These are phyloP conservation scores for Pammene fasciana DNA, from an alignment of 2,888 invertebrate species.

Conservation along the genomic window DNA sequence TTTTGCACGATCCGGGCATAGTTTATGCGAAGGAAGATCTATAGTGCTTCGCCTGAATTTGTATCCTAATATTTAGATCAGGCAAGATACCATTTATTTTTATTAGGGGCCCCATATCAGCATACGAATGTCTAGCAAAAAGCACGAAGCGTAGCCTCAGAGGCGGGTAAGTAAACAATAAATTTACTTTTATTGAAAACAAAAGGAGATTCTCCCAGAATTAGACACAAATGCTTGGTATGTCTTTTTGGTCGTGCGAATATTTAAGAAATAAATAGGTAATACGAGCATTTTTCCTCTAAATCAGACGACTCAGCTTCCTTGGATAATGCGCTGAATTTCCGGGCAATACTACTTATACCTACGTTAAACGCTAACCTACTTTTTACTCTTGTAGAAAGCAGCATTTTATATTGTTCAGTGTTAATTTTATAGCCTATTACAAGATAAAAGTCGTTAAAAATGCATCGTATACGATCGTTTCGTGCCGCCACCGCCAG, in stretches of 20 bases:
- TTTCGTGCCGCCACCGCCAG: constrained; percentile 21
- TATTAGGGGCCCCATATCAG: constrained; percentile 70
- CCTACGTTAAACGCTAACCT: not conserved
- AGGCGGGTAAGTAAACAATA: constrained; percentile 52
- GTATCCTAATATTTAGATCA: constrained; percentile 73
- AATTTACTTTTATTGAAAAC: constrained; percentile 57
- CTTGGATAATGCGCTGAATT: not conserved
- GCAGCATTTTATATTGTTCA: not conserved
- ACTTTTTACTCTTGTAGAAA: not conserved
- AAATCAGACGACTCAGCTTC: not conserved
- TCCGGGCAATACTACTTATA: not conserved
- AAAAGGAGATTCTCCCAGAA: constrained; percentile 44
- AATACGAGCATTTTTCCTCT: constrained; percentile 2
- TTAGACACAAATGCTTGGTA: constrained; percentile 42
- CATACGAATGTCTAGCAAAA: constrained; percentile 70
- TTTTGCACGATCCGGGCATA: constrained; percentile 37
- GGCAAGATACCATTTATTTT: constrained; percentile 70
- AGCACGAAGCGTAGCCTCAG: constrained; percentile 54
- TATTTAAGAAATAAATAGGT: constrained; percentile 24
- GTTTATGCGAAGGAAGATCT: constrained; percentile 41
- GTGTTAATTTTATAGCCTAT: constrained; percentile 30
- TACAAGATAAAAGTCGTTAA: constrained; percentile 31
- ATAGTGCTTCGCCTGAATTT: constrained; percentile 51
- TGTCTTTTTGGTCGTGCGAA: constrained; percentile 22
- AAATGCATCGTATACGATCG: constrained; percentile 35